Evolutionary conservation across 2,888 invertebrate species (phyloP).

Genomic region (Ryuthela nishihirai): DNA sequence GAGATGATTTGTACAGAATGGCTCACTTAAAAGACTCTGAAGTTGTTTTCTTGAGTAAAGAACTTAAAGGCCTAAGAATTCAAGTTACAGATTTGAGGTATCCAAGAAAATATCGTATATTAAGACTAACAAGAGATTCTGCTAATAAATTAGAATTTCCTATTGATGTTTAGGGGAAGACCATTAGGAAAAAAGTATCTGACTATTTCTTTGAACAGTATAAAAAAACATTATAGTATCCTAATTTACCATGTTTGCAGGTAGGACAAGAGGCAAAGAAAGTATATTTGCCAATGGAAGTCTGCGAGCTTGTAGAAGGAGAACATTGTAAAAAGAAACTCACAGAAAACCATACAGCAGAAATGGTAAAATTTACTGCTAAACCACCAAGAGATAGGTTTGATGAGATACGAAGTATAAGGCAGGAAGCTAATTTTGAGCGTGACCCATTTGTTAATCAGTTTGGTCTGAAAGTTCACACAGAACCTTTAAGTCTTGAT

Average conservation of each 20-base stretch:
- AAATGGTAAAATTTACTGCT: conserved; percentile 37
- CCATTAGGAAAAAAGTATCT: conserved; percentile 7
- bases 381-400: conserved; percentile 27
- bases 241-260: conserved; percentile 37
- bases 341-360: conserved; percentile 27
- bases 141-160: conserved; percentile 19
- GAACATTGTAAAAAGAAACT: conserved; percentile 36
- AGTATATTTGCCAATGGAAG: conserved; percentile 36
- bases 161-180: neutral
- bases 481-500: conserved; percentile 25
- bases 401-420: conserved; percentile 10
- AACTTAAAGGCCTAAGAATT: conserved; percentile 51
- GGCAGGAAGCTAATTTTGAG: conserved; percentile 4
- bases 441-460: conserved; percentile 13
- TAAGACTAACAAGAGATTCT: conserved; percentile 9
- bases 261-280: conserved; percentile 26
- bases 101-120: conserved; percentile 24
- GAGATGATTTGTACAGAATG: neutral
- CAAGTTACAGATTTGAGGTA: conserved; percentile 25
- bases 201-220: conserved; percentile 28
- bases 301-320: conserved; percentile 34
- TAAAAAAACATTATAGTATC: conserved; percentile 10
- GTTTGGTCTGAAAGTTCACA: conserved; percentile 32
- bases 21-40: conserved; percentile 5
- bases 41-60: conserved; percentile 50